phyloP scores from a whole-genome alignment of 2,888 invertebrate species.

The Drosophila maculinotata region DNA sequence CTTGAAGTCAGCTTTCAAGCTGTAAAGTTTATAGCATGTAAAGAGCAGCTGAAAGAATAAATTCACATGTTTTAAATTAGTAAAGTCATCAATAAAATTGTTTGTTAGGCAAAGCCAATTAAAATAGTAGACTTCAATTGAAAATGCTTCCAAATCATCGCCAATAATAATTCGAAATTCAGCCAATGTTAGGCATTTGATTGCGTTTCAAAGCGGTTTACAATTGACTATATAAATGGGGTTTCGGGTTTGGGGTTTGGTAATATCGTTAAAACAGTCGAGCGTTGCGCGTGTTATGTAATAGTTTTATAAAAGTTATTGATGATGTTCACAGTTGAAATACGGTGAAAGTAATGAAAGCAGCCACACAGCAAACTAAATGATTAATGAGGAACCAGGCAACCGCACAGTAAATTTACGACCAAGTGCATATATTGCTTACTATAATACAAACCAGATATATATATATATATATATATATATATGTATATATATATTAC shows the following conservation, averaged over 20 bases:
- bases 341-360: neutral
- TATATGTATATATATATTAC: neutral
- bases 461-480: neutral
- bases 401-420: conserved; percentile 11
- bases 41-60: neutral
- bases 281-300: neutral
- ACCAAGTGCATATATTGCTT: neutral
- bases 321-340: conserved; percentile 9
- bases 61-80: neutral
- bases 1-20: neutral
- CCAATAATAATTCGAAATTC: neutral
- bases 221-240: neutral
- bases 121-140: no score
- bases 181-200: neutral
- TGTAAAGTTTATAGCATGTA: neutral
- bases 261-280: neutral
- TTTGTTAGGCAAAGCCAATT: no score
- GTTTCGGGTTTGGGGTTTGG: no score
- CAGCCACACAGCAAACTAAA: conserved; percentile 8
- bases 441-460: neutral
- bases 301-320: conserved; percentile 32
- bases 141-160: neutral
- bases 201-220: neutral
- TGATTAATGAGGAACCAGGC: conserved; percentile 34
- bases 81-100: neutral